Conservation (phyloP, 92 coral and sea anemone species). For the Montipora capitata region DNA sequence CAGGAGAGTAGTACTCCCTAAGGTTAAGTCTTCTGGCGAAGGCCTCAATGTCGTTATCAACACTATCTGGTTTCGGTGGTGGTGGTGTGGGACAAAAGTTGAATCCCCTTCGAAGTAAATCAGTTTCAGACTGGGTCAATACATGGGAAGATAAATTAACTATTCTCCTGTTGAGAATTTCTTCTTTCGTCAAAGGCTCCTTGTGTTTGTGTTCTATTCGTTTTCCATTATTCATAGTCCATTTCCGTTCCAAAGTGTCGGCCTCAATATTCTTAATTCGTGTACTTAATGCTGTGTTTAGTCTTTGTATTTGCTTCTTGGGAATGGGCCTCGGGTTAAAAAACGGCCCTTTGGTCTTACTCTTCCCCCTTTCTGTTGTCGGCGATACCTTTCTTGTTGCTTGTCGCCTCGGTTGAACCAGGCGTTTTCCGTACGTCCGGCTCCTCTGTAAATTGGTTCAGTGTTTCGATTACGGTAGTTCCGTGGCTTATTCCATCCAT, state of each 20-base stretch:
- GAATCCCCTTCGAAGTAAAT: background rate
- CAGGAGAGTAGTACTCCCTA: background rate
- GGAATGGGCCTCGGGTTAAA: background rate
- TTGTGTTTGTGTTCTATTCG: background rate
- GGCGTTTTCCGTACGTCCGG: background rate
- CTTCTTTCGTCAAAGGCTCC: background rate
- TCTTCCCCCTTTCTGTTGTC: background rate
- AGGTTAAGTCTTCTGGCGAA: background rate
- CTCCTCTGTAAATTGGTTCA: background rate
- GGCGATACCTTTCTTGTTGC: background rate
- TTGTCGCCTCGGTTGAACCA: background rate
- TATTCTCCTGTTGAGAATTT: background rate
- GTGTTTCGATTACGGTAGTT: background rate
- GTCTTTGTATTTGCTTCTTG: background rate
- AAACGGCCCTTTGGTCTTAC: background rate
- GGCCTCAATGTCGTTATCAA: background rate
- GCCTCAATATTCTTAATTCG: background rate
- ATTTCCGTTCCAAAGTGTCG: background rate
- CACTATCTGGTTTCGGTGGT: background rate
- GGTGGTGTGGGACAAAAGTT: background rate
- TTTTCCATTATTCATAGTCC: background rate
- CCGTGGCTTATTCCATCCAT: too few relatives aligned
- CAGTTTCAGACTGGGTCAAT: background rate
- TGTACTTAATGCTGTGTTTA: background rate
- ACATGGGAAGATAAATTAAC: background rate